These are phyloP conservation scores for Manis javanica DNA, from an alignment of 2,797 vertebrate genomes.

Conservation along the genomic window DNA sequence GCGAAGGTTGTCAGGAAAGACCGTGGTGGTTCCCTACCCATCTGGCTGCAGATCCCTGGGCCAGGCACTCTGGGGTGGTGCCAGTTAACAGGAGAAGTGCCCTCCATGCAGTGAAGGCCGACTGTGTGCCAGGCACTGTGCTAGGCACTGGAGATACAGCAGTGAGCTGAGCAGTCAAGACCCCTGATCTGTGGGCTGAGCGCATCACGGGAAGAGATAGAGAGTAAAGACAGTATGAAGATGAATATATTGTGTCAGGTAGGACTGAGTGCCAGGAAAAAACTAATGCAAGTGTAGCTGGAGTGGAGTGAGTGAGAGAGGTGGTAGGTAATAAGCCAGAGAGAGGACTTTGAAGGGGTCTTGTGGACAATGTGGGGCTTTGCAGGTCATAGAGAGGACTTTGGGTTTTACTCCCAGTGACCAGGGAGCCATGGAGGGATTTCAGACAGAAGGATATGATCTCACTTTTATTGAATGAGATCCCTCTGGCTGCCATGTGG, in stretches of 20 bases:
- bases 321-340: not conserved
- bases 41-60: not conserved
- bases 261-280: not conserved
- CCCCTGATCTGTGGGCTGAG: not conserved
- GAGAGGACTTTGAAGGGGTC: too few species aligned
- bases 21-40: not conserved
- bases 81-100: not conserved
- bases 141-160: not conserved
- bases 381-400: not conserved
- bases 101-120: not conserved
- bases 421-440: not conserved
- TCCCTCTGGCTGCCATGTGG: not conserved
- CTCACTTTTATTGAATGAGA: not conserved
- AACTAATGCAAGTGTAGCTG: too few species aligned
- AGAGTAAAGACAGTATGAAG: not conserved
- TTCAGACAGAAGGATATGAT: not conserved
- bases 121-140: not conserved
- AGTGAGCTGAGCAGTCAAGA: not conserved
- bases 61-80: not conserved
- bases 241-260: not conserved
- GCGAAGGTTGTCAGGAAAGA: fast-evolving
- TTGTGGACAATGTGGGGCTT: not conserved
- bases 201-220: not conserved
- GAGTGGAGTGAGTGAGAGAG: not conserved
- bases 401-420: not conserved